These are phyloP conservation scores for Bagarius yarrelli DNA, from an alignment of 2,113 vertebrate genomes.

Conservation along the genomic window DNA sequence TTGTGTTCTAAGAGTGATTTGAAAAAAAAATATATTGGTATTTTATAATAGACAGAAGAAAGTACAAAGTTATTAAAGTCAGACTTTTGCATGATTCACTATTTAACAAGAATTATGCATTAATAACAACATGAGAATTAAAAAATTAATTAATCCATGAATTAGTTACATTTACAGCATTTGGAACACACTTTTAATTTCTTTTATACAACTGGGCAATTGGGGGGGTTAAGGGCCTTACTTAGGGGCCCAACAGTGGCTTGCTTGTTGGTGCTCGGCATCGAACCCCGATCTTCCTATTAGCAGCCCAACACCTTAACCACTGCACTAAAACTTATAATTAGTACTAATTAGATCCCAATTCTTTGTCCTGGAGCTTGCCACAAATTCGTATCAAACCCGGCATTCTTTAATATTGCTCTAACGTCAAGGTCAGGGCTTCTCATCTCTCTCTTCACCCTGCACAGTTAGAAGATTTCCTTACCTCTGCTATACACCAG, in stretches of 20 bases:
- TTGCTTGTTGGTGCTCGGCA: too few relatives aligned
- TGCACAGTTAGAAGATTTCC: neutral
- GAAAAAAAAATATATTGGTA: too few relatives aligned
- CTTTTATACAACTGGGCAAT: too few relatives aligned
- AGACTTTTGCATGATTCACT: neutral
- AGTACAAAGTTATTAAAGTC: neutral
- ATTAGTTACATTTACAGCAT: too few relatives aligned
- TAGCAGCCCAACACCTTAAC: too few relatives aligned
- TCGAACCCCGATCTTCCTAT: too few relatives aligned
- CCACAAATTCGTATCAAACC: neutral
- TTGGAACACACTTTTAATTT: too few relatives aligned
- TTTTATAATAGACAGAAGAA: neutral
- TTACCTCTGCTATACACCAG: neutral
- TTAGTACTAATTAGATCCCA: too few relatives aligned
- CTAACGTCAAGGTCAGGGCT: neutral
- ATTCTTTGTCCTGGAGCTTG: slow-evolving; percentile 23
- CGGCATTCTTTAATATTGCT: slow-evolving; percentile 7
- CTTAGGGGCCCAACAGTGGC: too few relatives aligned
- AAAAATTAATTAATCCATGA: neutral
- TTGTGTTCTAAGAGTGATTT: neutral
- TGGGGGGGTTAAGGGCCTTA: too few relatives aligned
- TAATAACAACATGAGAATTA: neutral
- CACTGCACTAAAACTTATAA: too few relatives aligned
- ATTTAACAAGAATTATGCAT: neutral
- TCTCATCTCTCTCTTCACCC: neutral